These are phyloP conservation scores for Trigoniulus corallinus DNA, from an alignment of 1,140 invertebrate species.

Conservation along the genomic window DNA sequence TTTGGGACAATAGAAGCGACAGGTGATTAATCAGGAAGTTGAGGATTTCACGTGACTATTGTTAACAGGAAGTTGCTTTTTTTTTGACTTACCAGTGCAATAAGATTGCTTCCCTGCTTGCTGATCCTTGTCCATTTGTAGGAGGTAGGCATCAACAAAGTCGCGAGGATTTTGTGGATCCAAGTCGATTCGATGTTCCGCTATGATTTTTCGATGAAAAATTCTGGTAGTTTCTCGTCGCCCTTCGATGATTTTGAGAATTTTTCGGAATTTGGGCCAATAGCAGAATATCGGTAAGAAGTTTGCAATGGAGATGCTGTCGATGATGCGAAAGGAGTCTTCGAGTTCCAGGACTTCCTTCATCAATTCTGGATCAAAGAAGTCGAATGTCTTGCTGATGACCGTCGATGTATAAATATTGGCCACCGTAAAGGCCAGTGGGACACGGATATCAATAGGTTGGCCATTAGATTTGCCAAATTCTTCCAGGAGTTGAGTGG, in stretches of 20 bases:
- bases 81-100: constrained; percentile 4
- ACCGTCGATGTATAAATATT: not conserved
- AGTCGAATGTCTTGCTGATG: not conserved
- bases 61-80: no score
- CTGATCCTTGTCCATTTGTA: constrained; percentile 64
- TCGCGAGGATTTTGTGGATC: constrained; percentile 57
- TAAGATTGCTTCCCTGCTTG: constrained; percentile 39
- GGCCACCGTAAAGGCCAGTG: not conserved
- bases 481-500: not conserved
- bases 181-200: constrained; percentile 56
- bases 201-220: constrained; percentile 32
- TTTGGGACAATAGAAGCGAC: not conserved
- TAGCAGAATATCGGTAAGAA: not conserved
- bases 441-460: not conserved
- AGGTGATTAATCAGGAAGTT: not conserved
- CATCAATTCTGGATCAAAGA: not conserved
- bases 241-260: not conserved
- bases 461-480: not conserved
- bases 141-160: constrained; percentile 66
- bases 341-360: not conserved
- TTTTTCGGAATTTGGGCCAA: not conserved
- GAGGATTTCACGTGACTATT: no score
- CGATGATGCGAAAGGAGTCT: not conserved
- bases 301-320: not conserved
- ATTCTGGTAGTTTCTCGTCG: not conserved